Evolutionary conservation across 2,888 invertebrate species (phyloP).

Genomic region (Drosophila merina): DNA sequence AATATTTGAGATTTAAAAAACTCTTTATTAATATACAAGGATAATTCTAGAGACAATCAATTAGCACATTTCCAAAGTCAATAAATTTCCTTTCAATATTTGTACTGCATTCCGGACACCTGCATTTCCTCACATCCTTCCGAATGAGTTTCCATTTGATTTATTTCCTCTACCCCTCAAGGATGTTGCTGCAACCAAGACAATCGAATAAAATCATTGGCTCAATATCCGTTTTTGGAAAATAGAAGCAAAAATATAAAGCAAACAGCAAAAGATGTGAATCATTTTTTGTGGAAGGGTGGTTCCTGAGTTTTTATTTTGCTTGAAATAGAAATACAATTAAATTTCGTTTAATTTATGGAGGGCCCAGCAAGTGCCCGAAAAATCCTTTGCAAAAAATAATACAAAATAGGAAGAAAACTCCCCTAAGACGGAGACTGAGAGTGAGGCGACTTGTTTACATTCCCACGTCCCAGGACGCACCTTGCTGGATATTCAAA

Average conservation of each 20-base stretch:
- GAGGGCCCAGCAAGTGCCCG: constrained; percentile 41
- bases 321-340: constrained; percentile 70
- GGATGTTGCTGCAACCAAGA: constrained; percentile 54
- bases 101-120: constrained; percentile 23
- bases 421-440: constrained; percentile 30
- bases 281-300: constrained; percentile 55
- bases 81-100: neutral
- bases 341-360: constrained; percentile 73
- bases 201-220: constrained; percentile 73
- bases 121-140: constrained; percentile 15
- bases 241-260: constrained; percentile 5
- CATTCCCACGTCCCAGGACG: constrained; percentile 70
- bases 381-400: constrained; percentile 46
- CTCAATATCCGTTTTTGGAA: constrained; percentile 68
- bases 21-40: neutral
- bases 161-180: constrained; percentile 37
- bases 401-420: constrained; percentile 21
- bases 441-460: constrained; percentile 58
- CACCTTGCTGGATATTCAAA: constrained; percentile 71
- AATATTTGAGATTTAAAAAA: neutral
- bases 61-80: neutral
- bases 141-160: constrained; percentile 23
- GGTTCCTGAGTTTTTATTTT: constrained; percentile 31
- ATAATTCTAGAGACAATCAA: too few relatives aligned
- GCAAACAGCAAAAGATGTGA: constrained; percentile 31